phyloP scores from a whole-genome alignment of 1,140 invertebrate genomes.

The Drepana arcuata region DNA sequence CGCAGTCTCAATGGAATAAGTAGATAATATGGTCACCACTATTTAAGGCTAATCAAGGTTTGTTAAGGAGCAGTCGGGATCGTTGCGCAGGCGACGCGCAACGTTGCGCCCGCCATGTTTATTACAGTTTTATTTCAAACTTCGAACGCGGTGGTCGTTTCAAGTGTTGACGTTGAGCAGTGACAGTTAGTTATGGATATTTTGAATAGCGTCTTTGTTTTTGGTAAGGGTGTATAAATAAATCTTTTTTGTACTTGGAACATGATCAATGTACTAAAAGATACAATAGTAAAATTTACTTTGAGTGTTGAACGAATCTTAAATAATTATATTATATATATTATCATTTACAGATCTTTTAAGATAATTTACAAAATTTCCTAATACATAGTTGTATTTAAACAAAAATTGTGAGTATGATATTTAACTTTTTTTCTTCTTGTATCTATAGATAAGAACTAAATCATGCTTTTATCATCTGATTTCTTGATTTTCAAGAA shows the following conservation, averaged over 20 bases:
- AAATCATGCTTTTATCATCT: no score
- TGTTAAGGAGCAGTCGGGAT: conserved; percentile 55
- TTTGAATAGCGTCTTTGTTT: conserved; percentile 11
- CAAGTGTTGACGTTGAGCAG: conserved; percentile 44
- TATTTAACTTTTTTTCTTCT: no score
- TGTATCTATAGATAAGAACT: no score
- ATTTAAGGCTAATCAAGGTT: conserved; percentile 69
- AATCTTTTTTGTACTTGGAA: no score
- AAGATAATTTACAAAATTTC: no score
- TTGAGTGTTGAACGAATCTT: neutral
- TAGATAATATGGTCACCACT: conserved; percentile 59
- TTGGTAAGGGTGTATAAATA: no score
- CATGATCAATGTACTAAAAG: no score
- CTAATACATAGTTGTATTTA: no score
- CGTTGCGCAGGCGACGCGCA: conserved; percentile 33
- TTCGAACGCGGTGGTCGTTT: conserved; percentile 40
- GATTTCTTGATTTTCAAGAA: no score
- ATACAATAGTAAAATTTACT: no score
- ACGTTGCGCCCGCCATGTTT: conserved; percentile 29
- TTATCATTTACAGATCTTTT: no score
- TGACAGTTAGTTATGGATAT: conserved; percentile 45
- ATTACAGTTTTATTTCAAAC: conserved; percentile 45
- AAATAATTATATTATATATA: neutral
- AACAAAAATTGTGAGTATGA: no score
- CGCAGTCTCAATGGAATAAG: conserved; percentile 54